These are phyloP conservation scores for Mercenaria mercenaria DNA, from an alignment of 1,140 invertebrate species.

Conservation along the genomic window DNA sequence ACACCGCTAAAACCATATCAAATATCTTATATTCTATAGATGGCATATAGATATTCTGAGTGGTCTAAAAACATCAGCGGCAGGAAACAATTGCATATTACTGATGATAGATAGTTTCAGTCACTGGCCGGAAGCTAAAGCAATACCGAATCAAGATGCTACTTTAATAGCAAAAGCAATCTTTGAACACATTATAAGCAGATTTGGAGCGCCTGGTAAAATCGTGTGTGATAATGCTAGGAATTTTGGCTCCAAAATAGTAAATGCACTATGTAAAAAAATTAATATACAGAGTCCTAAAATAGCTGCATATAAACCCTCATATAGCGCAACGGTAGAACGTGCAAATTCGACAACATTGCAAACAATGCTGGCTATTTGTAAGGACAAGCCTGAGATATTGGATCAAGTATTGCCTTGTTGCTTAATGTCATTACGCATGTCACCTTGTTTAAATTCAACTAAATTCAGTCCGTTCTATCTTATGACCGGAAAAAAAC, in stretches of 20 bases:
- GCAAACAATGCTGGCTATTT: not conserved
- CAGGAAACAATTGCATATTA: not conserved
- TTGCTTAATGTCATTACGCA: not conserved
- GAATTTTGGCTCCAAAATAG: not conserved
- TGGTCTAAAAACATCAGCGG: not conserved
- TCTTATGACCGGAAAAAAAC: not conserved
- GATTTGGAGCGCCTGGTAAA: not conserved
- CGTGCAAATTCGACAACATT: not conserved
- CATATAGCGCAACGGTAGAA: not conserved
- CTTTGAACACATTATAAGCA: not conserved
- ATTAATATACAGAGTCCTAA: not conserved
- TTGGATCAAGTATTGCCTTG: not conserved
- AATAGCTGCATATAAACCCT: not conserved
- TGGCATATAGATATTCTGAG: slow-evolving; percentile 56
- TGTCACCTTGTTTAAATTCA: not conserved
- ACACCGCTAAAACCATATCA: slow-evolving; percentile 22
- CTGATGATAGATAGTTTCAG: not conserved
- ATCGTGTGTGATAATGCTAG: not conserved
- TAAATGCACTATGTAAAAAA: not conserved
- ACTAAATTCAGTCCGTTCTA: not conserved
- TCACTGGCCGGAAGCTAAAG: not conserved
- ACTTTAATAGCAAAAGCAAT: not conserved
- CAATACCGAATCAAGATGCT: not conserved
- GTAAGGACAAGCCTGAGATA: not conserved
- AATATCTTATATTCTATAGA: not conserved